Percentiles rank a stretch among this genome's conserved stretches.
These are phyloP conservation scores for Urocitellus parryii DNA, from an alignment of 2,113 vertebrate genomes.

Conservation along the genomic window DNA sequence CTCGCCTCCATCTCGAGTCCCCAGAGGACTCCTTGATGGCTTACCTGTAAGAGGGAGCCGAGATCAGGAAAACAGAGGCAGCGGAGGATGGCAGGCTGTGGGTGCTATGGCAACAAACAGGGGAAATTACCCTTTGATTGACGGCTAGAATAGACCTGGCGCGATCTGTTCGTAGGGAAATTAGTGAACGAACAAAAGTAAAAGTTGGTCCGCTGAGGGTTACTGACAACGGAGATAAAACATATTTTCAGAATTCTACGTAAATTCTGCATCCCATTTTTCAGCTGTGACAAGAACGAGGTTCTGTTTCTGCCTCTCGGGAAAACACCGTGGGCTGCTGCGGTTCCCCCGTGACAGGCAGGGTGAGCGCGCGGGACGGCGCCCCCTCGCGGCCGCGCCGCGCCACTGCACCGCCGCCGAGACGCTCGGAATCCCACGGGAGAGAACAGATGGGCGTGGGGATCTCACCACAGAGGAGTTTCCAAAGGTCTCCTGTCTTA, in stretches of 20 bases:
- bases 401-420: not conserved
- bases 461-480: not conserved
- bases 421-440: too few species aligned
- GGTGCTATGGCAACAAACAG: slow-evolving; percentile 56
- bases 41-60: not conserved
- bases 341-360: fast-evolving
- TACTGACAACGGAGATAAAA: slow-evolving; percentile 64
- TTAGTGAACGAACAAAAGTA: not conserved
- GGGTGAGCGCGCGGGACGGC: not conserved
- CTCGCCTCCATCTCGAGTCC: not conserved
- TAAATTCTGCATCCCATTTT: not conserved
- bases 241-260: slow-evolving; percentile 44
- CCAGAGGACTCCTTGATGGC: slow-evolving; percentile 8
- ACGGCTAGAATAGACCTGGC: not conserved
- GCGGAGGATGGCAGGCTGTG: not conserved
- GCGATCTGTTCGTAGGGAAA: not conserved
- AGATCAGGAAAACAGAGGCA: not conserved
- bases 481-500: not conserved
- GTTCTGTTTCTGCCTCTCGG: not conserved
- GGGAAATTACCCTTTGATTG: slow-evolving; percentile 38
- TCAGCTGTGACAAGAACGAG: not conserved
- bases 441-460: not conserved
- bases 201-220: slow-evolving; percentile 51
- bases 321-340: not conserved
- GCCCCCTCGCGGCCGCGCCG: not conserved